phyloP scores from a whole-genome alignment of 2,113 vertebrate species.

The Apistogramma diplotaenia region DNA sequence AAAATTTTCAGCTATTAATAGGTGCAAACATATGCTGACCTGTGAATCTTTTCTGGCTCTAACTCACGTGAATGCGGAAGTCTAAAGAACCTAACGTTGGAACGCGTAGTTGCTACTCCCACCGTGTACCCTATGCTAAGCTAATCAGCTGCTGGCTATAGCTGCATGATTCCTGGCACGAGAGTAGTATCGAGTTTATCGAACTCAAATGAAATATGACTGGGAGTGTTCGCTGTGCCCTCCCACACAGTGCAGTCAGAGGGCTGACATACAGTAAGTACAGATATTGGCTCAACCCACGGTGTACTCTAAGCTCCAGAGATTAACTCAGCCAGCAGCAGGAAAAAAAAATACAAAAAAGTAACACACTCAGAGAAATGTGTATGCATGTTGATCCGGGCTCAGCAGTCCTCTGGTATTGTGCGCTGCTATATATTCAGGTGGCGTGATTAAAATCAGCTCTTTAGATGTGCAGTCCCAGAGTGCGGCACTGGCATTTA shows the following conservation, averaged over 20 bases:
- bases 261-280: not conserved
- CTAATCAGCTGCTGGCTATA: not conserved
- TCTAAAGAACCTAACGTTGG: not conserved
- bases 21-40: too few species aligned
- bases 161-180: not conserved
- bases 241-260: not conserved
- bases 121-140: not conserved
- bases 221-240: not conserved
- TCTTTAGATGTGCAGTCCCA: slow-evolving; percentile 34
- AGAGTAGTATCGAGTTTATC: not conserved
- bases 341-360: slow-evolving; percentile 3
- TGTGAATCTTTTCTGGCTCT: too few species aligned
- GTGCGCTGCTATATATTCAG: slow-evolving; percentile 43
- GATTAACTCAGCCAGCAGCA: not conserved
- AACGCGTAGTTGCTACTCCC: not conserved
- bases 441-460: slow-evolving; percentile 39
- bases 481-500: slow-evolving; percentile 43
- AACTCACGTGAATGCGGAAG: too few species aligned
- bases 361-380: not conserved
- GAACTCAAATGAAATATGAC: not conserved
- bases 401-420: not conserved
- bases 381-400: slow-evolving; percentile 12
- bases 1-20: too few species aligned
- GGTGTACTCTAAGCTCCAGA: not conserved
- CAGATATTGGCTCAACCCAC: not conserved